Percentiles rank a stretch among this genome's conserved stretches.
Evolutionary conservation across 2,113 vertebrate species (phyloP).

Genomic region (Cettia cetti): DNA sequence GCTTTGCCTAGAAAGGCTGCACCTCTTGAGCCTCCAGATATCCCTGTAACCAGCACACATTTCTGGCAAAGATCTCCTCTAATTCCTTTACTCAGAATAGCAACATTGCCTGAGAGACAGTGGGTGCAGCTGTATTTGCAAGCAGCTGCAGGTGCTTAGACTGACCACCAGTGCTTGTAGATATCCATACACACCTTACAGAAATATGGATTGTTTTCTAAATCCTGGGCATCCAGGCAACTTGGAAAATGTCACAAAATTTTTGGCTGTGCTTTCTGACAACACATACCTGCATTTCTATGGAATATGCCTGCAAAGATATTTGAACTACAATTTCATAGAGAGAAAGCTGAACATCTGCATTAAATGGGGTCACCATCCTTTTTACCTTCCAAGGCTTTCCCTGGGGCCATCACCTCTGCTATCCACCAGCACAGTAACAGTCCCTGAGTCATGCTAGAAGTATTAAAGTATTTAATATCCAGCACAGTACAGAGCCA

Average conservation of each 20-base stretch:
- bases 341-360: not conserved
- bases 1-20: not conserved
- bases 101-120: not conserved
- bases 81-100: not conserved
- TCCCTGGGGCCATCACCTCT: not conserved
- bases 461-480: not conserved
- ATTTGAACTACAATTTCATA: not conserved
- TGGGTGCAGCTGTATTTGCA: not conserved
- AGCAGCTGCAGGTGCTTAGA: not conserved
- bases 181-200: rapidly evolving
- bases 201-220: not conserved
- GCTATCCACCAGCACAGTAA: not conserved
- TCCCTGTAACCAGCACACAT: rapidly evolving
- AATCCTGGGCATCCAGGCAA: not conserved
- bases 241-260: not conserved
- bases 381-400: not conserved
- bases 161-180: not conserved
- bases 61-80: not conserved
- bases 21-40: not conserved
- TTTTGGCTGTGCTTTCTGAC: not conserved
- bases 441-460: rapidly evolving
- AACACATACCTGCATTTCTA: rapidly evolving
- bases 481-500: not conserved
- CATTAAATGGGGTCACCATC: not conserved
- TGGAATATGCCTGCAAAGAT: not conserved